Evolutionary conservation across 2,797 vertebrate species (phyloP).

Genomic region (Eurystomus glaucurus): DNA sequence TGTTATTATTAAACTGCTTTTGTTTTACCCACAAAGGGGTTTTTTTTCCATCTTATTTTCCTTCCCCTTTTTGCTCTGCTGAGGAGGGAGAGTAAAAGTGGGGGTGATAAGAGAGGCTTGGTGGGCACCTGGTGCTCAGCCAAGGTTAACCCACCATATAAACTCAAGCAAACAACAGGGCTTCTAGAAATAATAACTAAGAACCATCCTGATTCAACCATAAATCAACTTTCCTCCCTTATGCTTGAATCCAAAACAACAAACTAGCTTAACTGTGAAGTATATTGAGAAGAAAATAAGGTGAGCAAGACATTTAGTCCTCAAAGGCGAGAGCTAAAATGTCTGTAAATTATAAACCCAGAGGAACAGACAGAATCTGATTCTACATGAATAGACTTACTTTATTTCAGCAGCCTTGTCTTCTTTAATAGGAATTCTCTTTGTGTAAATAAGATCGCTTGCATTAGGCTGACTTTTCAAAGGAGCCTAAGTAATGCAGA

Average conservation of each 20-base stretch:
- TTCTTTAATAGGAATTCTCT: not conserved
- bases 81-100: no score
- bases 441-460: not conserved
- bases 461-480: slow-evolving; percentile 20
- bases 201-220: not conserved
- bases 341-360: slow-evolving; percentile 10
- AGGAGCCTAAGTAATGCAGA: not conserved
- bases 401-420: not conserved
- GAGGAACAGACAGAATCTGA: not conserved
- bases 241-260: not conserved
- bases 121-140: no score
- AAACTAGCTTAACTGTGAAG: not conserved
- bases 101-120: no score
- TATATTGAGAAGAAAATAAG: not conserved
- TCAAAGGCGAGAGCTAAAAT: slow-evolving; percentile 1
- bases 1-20: no score
- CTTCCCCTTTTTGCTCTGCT: no score
- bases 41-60: no score
- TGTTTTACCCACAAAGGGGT: no score
- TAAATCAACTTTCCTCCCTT: not conserved
- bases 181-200: not conserved
- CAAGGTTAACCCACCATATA: no score
- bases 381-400: not conserved
- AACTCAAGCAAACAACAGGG: not conserved
- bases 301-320: not conserved